Percentiles rank a stretch among this genome's conserved stretches.
These are phyloP conservation scores for Phrynosoma platyrhinos DNA, from an alignment of 2,113 vertebrate species.

Conservation along the genomic window DNA sequence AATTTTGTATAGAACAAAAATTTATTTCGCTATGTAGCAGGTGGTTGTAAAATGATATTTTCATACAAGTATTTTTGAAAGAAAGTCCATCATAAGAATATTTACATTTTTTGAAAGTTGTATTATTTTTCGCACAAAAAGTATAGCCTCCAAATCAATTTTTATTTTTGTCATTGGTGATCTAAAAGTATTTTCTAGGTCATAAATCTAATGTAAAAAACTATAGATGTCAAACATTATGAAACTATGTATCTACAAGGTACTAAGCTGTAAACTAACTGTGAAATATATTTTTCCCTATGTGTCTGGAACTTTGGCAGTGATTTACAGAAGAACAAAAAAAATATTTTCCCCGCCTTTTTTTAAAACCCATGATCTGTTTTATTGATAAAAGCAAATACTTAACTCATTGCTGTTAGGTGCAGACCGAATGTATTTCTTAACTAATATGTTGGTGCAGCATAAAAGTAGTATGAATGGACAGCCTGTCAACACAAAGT, in stretches of 20 bases:
- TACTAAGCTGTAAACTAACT: constrained; percentile 70
- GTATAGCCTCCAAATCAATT: constrained; percentile 59
- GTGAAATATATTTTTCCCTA: constrained; percentile 61
- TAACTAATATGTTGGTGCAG: constrained; percentile 31
- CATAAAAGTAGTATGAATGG: constrained; percentile 40
- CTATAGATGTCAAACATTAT: constrained; percentile 68
- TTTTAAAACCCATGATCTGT: neutral
- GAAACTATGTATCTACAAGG: constrained; percentile 71
- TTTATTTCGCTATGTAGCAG: constrained; percentile 74
- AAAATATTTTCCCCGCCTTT: constrained; percentile 14
- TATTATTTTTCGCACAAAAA: constrained; percentile 52
- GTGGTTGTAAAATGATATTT: constrained; percentile 78
- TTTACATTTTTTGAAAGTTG: constrained; percentile 68
- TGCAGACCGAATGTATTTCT: constrained; percentile 37
- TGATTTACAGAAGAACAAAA: neutral
- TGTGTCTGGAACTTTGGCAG: constrained; percentile 53
- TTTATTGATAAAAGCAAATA: constrained; percentile 38
- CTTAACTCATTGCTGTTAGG: constrained; percentile 43
- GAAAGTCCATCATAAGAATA: constrained; percentile 56
- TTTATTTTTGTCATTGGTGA: constrained; percentile 75
- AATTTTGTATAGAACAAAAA: constrained; percentile 69
- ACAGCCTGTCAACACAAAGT: neutral
- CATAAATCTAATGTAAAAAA: constrained; percentile 64
- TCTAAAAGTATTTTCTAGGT: constrained; percentile 70
- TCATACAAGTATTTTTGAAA: constrained; percentile 79